Conservation (phyloP, 1,140 invertebrate genomes). For the Drosophila bocqueti region DNA sequence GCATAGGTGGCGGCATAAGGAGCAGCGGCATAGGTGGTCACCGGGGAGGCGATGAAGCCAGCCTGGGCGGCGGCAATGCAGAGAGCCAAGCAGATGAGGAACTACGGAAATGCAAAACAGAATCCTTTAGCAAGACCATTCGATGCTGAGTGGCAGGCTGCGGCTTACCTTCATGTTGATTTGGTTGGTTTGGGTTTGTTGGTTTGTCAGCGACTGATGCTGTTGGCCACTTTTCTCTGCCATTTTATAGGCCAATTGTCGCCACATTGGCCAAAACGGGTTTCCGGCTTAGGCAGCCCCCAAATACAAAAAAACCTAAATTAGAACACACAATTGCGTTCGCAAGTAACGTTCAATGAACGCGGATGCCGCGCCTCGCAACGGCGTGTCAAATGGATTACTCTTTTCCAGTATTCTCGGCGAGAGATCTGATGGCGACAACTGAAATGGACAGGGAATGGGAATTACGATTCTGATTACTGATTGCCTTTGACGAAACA, state of each 20-base stretch:
- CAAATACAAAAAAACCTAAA: constrained; percentile 51
- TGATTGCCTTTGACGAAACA: constrained; percentile 31
- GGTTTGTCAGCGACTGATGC: constrained; percentile 70
- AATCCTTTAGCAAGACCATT: constrained; percentile 14
- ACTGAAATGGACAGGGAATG: constrained; percentile 40
- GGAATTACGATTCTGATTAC: constrained; percentile 48
- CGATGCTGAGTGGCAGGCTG: not conserved
- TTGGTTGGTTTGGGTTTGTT: constrained; percentile 50
- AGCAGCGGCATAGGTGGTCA: constrained; percentile 64
- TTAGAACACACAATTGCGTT: constrained; percentile 73
- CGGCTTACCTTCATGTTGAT: constrained; percentile 70
- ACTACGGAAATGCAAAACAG: constrained; percentile 26
- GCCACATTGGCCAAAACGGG: constrained; percentile 52
- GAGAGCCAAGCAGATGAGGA: constrained; percentile 77
- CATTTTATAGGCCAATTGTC: constrained; percentile 67
- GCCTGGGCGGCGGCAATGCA: constrained; percentile 75
- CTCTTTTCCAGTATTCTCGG: constrained; percentile 49
- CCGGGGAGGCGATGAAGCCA: constrained; percentile 62
- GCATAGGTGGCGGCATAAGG: constrained; percentile 66
- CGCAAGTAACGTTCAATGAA: constrained; percentile 75
- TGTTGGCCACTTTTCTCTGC: constrained; percentile 47
- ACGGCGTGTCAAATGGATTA: constrained; percentile 79
- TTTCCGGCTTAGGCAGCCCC: constrained; percentile 65
- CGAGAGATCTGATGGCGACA: constrained; percentile 23
- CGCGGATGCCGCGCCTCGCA: constrained; percentile 65